These are phyloP conservation scores for Toxonevra muliebris DNA, from an alignment of 2,888 invertebrate genomes.

Conservation along the genomic window DNA sequence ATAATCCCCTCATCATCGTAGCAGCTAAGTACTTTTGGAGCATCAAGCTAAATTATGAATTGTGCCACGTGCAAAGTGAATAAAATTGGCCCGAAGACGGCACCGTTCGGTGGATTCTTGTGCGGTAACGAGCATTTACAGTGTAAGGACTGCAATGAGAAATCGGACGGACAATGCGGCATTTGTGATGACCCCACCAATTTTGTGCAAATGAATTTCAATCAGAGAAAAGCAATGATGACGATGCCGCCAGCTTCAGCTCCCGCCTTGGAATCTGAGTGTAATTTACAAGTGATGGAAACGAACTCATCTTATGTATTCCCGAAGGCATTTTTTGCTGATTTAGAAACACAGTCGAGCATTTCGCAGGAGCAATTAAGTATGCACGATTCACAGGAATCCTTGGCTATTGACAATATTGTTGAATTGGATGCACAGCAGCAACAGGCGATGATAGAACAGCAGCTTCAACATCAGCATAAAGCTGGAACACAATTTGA, in stretches of 20 bases:
- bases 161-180: slow-evolving; percentile 25
- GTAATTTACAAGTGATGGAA: slow-evolving; percentile 2
- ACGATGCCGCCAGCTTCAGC: slow-evolving; percentile 8
- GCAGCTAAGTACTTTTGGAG: not conserved
- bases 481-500: not conserved
- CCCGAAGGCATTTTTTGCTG: slow-evolving; percentile 31
- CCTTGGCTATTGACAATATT: slow-evolving; percentile 7
- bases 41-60: slow-evolving; percentile 36
- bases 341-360: slow-evolving; percentile 40
- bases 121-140: slow-evolving; percentile 41
- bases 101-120: slow-evolving; percentile 40
- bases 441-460: not conserved
- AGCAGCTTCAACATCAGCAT: not conserved
- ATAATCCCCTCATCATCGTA: not conserved
- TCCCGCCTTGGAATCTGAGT: slow-evolving; percentile 7
- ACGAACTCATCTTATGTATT: slow-evolving; percentile 19
- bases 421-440: too few species aligned
- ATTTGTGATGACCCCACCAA: slow-evolving; percentile 32
- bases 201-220: slow-evolving; percentile 38
- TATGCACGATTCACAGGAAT: slow-evolving; percentile 34
- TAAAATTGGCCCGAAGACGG: slow-evolving; percentile 39
- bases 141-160: slow-evolving; percentile 34
- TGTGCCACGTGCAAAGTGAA: slow-evolving; percentile 39
- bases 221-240: slow-evolving; percentile 3
- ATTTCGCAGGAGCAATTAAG: slow-evolving; percentile 40